phyloP scores from a whole-genome alignment of 2,797 vertebrate genomes.

The Propithecus deckenii region DNA sequence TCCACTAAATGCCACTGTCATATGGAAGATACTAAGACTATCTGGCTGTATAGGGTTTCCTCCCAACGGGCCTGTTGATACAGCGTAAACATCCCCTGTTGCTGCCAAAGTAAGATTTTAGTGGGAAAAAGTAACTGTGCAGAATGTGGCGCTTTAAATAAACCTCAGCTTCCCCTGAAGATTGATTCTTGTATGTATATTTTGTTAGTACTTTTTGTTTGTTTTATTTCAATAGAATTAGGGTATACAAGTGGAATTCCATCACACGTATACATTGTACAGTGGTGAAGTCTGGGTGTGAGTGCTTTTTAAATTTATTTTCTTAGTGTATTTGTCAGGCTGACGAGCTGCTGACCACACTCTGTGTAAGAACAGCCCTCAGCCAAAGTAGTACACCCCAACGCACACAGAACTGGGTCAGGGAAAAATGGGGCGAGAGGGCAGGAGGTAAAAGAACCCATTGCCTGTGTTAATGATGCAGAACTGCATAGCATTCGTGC shows the following conservation, averaged over 20 bases:
- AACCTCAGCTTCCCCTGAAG: background rate
- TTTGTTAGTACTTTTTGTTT: background rate
- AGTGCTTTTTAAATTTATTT: background rate
- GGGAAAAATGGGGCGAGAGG: background rate
- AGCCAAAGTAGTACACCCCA: background rate
- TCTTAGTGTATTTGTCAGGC: background rate
- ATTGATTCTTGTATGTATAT: background rate
- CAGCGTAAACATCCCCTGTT: background rate
- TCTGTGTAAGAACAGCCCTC: background rate
- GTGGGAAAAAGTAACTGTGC: background rate
- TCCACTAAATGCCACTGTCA: background rate
- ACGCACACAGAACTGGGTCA: constrained; percentile 3
- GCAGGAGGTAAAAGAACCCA: background rate
- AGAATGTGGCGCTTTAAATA: background rate
- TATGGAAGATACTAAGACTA: background rate
- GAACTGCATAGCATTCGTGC: constrained; percentile 23
- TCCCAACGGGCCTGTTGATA: background rate
- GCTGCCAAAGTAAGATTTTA: background rate
- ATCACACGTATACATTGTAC: too few relatives aligned
- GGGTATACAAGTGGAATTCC: too few relatives aligned
- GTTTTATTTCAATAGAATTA: background rate
- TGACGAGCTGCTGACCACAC: background rate
- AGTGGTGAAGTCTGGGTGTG: too few relatives aligned
- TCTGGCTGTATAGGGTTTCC: background rate
- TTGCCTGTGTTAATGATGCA: constrained; percentile 6